Conservation (phyloP, 2,888 invertebrate species). For the Catocala sponsa region DNA sequence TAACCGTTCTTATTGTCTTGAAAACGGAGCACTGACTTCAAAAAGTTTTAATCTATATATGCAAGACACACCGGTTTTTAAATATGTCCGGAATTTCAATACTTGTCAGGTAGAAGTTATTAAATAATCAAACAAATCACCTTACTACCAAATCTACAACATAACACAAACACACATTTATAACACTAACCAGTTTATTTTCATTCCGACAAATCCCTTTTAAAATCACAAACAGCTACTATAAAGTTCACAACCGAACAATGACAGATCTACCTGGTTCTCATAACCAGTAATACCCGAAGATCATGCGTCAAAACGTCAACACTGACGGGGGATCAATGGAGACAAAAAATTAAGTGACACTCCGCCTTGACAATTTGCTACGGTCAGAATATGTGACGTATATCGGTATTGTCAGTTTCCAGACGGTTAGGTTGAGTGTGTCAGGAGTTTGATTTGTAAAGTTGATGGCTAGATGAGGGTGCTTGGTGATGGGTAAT, state of each 20-base stretch:
- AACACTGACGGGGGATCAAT: constrained; percentile 68
- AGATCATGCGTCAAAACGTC: constrained; percentile 77
- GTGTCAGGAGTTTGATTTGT: constrained; percentile 18
- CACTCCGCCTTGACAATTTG: constrained; percentile 73
- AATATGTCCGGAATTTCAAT: too few relatives aligned
- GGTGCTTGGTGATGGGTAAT: constrained; percentile 5
- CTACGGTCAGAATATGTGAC: constrained; percentile 68
- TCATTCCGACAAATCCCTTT: constrained; percentile 10
- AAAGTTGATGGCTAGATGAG: constrained; percentile 3
- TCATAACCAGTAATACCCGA: constrained; percentile 51
- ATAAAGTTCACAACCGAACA: constrained; percentile 44
- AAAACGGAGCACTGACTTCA: too few relatives aligned
- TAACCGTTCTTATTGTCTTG: too few relatives aligned
- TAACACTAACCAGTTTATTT: constrained; percentile 14
- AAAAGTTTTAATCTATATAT: too few relatives aligned
- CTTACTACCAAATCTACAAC: background rate
- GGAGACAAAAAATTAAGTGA: constrained; percentile 60
- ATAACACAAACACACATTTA: background rate
- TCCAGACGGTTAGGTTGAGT: constrained; percentile 56
- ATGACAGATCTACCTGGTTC: constrained; percentile 31
- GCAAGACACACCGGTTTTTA: too few relatives aligned
- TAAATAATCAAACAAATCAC: background rate
- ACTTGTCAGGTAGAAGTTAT: background rate
- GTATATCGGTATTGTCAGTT: constrained; percentile 56
- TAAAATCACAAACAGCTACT: constrained; percentile 19